Evolutionary conservation across 2,113 vertebrate species (phyloP), one percentile per base, ranked within the genome.

Genomic region (Protobothrops mucrosquamatus): DNA sequence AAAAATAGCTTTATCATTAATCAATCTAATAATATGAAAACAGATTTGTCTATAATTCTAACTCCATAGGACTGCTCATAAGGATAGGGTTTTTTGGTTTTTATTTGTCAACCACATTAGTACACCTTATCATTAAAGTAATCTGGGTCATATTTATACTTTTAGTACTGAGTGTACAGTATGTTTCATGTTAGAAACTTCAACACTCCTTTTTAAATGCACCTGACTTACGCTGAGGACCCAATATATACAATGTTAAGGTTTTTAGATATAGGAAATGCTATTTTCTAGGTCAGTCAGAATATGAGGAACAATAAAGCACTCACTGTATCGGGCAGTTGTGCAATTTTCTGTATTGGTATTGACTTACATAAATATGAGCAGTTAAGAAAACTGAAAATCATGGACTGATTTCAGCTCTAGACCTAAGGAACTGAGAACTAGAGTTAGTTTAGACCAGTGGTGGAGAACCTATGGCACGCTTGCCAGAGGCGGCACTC

Each of bases 71-170:
- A 54, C 52, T 85, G 24, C 81, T 87, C 7, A 3, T 56, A 43
- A 18, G 34, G 46, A 29, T 61, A 18, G 23, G 26, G 1, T 8
- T 29, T 89, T 56, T 69, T 69, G 22, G 4, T 26, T 3, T 26
- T 29, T 39, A 22, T 46, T 22, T 15, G 14, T 3, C 11, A 34
- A 34, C 22, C 64, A 9, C 7, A 15, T 29, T 34, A 88, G 8
- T 57, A 1, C 12, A 48, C 51, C 94, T 93, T 34, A 93, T 52
- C 52, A 93, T 87, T 85, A 92, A 43, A 94, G 89, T 86, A 96
- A 93, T 14, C 46, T 23, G 51, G 46, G 29, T 59, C 81, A 91
- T 89, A 92, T 55, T 46, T 43, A n/a, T 61, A 92, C 61, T 3
- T 5, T 0, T 1, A 94, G 23, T 85, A 29, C 7, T 74, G 24